Conservation (phyloP, 1,140 invertebrate species). For the Drosophila pallidifrons region DNA sequence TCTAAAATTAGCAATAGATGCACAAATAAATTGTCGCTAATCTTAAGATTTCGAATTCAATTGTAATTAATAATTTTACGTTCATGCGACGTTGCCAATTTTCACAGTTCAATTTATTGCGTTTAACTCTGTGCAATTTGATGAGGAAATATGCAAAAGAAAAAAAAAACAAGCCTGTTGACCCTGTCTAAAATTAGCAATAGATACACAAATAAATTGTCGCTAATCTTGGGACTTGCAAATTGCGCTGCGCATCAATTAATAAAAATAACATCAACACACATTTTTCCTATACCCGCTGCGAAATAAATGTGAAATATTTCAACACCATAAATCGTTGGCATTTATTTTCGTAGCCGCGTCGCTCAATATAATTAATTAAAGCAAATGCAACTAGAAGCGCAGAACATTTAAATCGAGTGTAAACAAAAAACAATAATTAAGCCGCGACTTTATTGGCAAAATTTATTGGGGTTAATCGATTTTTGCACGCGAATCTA, state of each 20-base stretch:
- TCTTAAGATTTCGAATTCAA: conserved; percentile 14
- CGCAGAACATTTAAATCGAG: neutral
- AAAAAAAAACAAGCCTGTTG: neutral
- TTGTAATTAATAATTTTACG: conserved; percentile 49
- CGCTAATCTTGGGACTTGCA: conserved; percentile 25
- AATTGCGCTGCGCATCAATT: conserved; percentile 34
- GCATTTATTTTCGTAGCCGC: conserved; percentile 15
- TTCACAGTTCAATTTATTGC: conserved; percentile 9
- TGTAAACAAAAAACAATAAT: neutral
- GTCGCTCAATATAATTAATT: conserved; percentile 15
- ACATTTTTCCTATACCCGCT: neutral
- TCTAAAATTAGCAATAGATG: conserved; percentile 27
- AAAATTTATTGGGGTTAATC: no score
- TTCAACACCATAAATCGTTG: conserved; percentile 28
- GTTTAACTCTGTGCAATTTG: no score
- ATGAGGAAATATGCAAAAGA: no score
- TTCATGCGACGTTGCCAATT: conserved; percentile 31
- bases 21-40: conserved; percentile 25
- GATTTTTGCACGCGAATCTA: no score
- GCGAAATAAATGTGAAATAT: neutral
- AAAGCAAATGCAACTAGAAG: neutral
- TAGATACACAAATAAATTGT: conserved; percentile 17
- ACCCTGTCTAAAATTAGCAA: conserved; percentile 30
- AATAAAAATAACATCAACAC: conserved; percentile 24
- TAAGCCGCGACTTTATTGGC: no score